These are phyloP conservation scores for Erinaceus europaeus DNA, from an alignment of 2,113 vertebrate genomes.

Conservation along the genomic window DNA sequence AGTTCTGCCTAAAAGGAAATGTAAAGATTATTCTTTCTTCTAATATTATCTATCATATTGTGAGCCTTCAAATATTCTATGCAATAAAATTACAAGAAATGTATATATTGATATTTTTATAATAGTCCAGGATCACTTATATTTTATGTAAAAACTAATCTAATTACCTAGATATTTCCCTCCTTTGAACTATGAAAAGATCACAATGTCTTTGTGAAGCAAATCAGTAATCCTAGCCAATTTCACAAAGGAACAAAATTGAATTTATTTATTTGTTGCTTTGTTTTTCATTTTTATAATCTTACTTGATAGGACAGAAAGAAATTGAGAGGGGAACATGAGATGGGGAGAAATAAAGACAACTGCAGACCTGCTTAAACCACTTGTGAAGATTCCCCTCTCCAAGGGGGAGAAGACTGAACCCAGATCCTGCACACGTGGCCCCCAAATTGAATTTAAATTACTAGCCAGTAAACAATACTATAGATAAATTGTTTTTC, in stretches of 20 bases:
- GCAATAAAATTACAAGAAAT: neutral
- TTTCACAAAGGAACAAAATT: slow-evolving; percentile 37
- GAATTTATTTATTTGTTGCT: no score
- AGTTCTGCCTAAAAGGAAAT: slow-evolving; percentile 27
- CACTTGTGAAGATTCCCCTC: no score
- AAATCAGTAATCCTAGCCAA: neutral
- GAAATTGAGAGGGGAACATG: no score
- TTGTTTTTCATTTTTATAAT: no score
- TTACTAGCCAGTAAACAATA: neutral
- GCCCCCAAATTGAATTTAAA: neutral
- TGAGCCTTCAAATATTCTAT: neutral
- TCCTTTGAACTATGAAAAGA: neutral
- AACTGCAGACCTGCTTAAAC: no score
- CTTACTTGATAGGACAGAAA: no score
- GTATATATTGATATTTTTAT: neutral
- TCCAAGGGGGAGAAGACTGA: no score
- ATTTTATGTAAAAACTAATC: neutral
- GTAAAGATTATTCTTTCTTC: slow-evolving; percentile 14
- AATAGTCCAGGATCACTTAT: neutral
- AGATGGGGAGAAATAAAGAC: no score
- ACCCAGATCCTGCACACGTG: no score
- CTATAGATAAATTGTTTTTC: neutral
- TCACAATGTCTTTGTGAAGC: neutral
- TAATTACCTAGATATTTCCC: neutral
- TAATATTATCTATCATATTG: neutral